Conservation (phyloP, 2,113 vertebrate species). For the Daboia siamensis region DNA sequence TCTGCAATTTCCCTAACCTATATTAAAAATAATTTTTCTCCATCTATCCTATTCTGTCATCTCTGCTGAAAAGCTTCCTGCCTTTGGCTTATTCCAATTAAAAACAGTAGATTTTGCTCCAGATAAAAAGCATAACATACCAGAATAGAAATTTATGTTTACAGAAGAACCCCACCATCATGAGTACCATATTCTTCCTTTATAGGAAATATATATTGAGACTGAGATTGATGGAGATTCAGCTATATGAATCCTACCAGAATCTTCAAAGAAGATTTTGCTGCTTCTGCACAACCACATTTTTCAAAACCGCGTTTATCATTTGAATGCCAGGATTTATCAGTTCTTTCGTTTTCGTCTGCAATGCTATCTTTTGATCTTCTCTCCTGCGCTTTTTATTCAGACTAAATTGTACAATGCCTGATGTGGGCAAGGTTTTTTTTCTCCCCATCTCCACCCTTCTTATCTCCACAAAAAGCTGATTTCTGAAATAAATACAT, state of each 20-base stretch:
- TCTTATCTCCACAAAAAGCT: not conserved
- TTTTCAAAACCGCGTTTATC: not conserved
- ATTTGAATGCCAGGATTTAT: not conserved
- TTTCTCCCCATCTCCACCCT: too few species aligned
- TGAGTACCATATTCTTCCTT: not conserved
- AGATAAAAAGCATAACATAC: not conserved
- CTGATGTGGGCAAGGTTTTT: not conserved
- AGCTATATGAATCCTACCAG: not conserved
- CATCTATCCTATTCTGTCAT: not conserved
- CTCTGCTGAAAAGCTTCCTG: not conserved
- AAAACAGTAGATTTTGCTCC: not conserved
- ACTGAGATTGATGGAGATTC: conserved; percentile 15
- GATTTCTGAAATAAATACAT: not conserved
- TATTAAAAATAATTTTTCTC: not conserved
- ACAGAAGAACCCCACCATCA: not conserved
- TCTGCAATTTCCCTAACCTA: not conserved
- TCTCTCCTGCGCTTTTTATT: not conserved
- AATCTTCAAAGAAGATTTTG: not conserved
- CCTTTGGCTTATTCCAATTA: not conserved
- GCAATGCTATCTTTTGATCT: conserved; percentile 13
- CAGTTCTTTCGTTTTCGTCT: not conserved
- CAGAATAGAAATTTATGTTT: not conserved
- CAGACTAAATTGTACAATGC: not conserved
- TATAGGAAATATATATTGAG: not conserved
- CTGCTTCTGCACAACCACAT: not conserved